Percentiles rank a stretch among this genome's conserved stretches.
phyloP scores from a whole-genome alignment of 2,797 vertebrate genomes.

The Enteromius thamalakanensis region DNA sequence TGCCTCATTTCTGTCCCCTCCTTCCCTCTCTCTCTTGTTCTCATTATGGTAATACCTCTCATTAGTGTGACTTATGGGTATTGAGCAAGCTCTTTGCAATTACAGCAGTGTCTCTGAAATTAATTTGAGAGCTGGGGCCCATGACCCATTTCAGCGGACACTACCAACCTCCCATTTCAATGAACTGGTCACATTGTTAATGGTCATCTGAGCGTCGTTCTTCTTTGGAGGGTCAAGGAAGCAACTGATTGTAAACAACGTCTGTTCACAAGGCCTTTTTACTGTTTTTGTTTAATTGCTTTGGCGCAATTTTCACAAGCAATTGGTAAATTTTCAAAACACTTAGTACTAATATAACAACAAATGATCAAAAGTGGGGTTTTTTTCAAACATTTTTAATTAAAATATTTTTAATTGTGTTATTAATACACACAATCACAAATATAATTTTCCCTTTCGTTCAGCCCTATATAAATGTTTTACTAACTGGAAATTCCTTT shows the following conservation, averaged over 20 bases:
- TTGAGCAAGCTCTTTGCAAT: conserved; percentile 38
- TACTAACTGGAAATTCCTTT: no score
- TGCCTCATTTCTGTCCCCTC: not conserved
- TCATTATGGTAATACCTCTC: conserved; percentile 47
- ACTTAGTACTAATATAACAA: no score
- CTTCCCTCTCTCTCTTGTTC: not conserved
- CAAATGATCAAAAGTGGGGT: no score
- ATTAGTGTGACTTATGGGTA: conserved; percentile 51
- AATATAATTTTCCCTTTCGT: no score
- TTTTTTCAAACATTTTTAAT: no score
- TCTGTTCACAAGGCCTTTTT: not conserved
- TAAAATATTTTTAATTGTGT: no score
- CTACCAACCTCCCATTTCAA: conserved; percentile 21
- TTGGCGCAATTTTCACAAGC: no score
- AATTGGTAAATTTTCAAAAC: no score
- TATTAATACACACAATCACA: no score
- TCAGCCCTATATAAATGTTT: no score
- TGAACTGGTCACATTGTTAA: conserved; percentile 13
- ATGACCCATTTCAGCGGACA: conserved; percentile 34
- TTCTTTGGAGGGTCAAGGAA: not conserved
- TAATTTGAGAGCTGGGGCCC: conserved; percentile 37
- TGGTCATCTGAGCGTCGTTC: not conserved
- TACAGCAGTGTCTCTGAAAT: conserved; percentile 48
- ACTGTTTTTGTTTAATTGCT: no score
- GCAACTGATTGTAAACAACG: not conserved